Percentiles rank a stretch among this genome's conserved stretches.
These are phyloP conservation scores for Axinella damicornis DNA, from an alignment of 37 sponge, comb jelly and placozoan genomes.

Conservation along the genomic window DNA sequence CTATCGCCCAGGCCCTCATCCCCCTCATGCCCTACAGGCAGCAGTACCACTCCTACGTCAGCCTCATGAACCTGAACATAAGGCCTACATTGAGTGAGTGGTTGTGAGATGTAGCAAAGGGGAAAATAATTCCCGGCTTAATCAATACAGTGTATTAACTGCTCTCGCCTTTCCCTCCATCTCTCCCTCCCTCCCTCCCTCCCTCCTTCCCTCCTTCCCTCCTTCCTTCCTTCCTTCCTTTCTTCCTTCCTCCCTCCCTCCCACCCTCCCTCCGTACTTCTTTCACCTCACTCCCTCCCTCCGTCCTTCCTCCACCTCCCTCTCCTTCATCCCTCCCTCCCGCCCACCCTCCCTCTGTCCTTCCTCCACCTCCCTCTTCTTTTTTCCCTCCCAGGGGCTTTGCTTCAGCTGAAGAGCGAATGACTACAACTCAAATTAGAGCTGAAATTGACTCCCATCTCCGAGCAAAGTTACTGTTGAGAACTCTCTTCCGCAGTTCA, in stretches of 20 bases:
- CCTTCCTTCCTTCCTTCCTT: too few relatives aligned
- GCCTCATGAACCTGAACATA: constrained; percentile 80
- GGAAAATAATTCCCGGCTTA: too few relatives aligned
- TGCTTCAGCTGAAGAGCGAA: constrained; percentile 56
- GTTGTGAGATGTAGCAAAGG: too few relatives aligned
- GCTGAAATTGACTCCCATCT: constrained; percentile 90
- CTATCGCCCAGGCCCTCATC: constrained; percentile 80
- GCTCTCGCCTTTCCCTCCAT: too few relatives aligned
- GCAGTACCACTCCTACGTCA: constrained; percentile 81
- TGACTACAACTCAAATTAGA: constrained; percentile 81
- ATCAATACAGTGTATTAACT: too few relatives aligned
- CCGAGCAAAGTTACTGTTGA: constrained; percentile 76
- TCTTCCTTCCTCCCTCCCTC: too few relatives aligned
- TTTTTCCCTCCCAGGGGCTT: constrained; percentile 21
- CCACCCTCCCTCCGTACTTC: too few relatives aligned
- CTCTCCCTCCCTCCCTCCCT: too few relatives aligned
- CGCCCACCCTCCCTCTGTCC: not conserved
- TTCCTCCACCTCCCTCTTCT: not conserved
- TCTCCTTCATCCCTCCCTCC: too few relatives aligned
- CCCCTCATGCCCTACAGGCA: constrained; percentile 83
- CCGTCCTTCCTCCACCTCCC: too few relatives aligned
- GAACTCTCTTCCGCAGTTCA: constrained; percentile 71
- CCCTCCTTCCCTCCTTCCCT: too few relatives aligned
- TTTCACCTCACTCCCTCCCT: too few relatives aligned
- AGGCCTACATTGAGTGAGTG: constrained; percentile 79